Percentiles rank a stretch among this genome's conserved stretches.
These are phyloP conservation scores for Myripristis murdjan DNA, from an alignment of 2,797 vertebrate species.

Conservation along the genomic window DNA sequence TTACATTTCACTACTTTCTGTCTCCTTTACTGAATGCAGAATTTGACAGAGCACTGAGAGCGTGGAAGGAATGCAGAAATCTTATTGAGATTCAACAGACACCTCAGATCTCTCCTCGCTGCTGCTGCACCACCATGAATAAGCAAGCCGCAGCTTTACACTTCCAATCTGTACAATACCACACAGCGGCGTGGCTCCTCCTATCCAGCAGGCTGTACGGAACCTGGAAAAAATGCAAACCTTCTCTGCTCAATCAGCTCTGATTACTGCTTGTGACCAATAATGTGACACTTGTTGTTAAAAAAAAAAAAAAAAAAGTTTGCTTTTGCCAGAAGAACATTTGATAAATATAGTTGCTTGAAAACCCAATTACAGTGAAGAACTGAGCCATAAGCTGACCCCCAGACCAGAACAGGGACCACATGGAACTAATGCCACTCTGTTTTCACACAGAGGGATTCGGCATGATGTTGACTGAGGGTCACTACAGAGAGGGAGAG, in stretches of 20 bases:
- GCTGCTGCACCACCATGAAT: constrained; percentile 20
- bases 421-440: constrained; percentile 60
- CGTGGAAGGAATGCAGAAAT: constrained; percentile 28
- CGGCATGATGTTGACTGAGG: constrained; percentile 51
- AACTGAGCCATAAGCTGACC: constrained; percentile 52
- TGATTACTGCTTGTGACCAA: constrained; percentile 30
- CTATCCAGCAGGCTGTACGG: neutral
- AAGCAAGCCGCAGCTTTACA: constrained; percentile 18
- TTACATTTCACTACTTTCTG: constrained; percentile 24
- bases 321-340: constrained; percentile 14
- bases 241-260: constrained; percentile 32
- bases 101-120: neutral
- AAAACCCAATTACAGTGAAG: constrained; percentile 63
- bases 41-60: constrained; percentile 25
- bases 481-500: constrained; percentile 52
- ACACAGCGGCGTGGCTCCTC: constrained; percentile 14
- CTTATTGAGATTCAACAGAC: constrained; percentile 43
- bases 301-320: constrained; percentile 29
- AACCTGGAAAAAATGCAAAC: constrained; percentile 20
- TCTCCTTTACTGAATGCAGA: neutral
- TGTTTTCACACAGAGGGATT: constrained; percentile 35
- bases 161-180: constrained; percentile 16
- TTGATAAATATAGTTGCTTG: constrained; percentile 43
- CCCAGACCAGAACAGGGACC: constrained; percentile 46
- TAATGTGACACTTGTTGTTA: constrained; percentile 32